Evolutionary conservation across 53 echinoderm and acorn worm species (phyloP).

Genomic region (Crossaster papposus): DNA sequence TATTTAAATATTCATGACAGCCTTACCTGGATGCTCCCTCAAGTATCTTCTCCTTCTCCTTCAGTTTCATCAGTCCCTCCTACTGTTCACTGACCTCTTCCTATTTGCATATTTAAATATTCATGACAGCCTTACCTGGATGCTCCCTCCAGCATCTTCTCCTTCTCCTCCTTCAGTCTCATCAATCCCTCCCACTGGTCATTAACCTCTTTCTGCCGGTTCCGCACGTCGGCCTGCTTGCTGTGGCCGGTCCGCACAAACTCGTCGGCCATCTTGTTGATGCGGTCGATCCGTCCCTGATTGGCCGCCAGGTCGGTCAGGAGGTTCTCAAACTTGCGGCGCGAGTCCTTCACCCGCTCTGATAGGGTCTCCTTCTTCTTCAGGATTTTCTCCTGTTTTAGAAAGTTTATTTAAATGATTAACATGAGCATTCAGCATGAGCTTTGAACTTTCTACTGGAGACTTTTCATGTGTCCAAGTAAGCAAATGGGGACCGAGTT

Average conservation of each 20-base stretch:
- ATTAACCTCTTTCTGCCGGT: slow-evolving; percentile 84
- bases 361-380: slow-evolving; percentile 91
- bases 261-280: slow-evolving; percentile 96
- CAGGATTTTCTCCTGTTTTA: slow-evolving; percentile 76
- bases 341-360: slow-evolving; percentile 77
- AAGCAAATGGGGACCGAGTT: background rate
- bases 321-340: slow-evolving; percentile 91
- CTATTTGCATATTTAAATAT: too few species aligned
- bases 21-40: slow-evolving; percentile 66
- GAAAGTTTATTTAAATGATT: background rate
- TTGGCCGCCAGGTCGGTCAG: slow-evolving; percentile 93
- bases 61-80: slow-evolving; percentile 79
- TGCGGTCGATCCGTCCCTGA: slow-evolving; percentile 81
- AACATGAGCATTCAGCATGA: background rate
- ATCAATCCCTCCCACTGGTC: slow-evolving; percentile 81
- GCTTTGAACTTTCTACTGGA: background rate
- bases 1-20: background rate
- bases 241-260: slow-evolving; percentile 97
- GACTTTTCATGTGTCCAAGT: background rate
- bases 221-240: slow-evolving; percentile 85
- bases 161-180: slow-evolving; percentile 86
- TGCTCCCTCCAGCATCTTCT: slow-evolving; percentile 92
- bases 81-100: slow-evolving; percentile 36
- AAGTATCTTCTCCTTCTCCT: slow-evolving; percentile 90
- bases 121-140: slow-evolving; percentile 67